Percentiles rank a stretch among this genome's conserved stretches.
Conservation (phyloP, 2,113 vertebrate species). For the Psettodes erumei region DNA sequence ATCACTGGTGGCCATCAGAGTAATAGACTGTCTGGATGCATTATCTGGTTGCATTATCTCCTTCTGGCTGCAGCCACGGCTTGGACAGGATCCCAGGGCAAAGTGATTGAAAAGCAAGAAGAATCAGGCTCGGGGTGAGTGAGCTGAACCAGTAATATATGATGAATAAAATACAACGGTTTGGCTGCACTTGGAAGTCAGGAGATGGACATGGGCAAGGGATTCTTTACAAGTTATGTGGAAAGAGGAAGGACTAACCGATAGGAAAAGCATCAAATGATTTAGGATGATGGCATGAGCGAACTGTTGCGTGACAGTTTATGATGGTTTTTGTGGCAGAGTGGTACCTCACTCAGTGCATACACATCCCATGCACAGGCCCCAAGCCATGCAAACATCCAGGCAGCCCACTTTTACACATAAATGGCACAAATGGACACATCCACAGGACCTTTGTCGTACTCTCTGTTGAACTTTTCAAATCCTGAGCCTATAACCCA, state of each 20-base stretch:
- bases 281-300: conserved; percentile 52
- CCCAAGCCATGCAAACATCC: conserved; percentile 25
- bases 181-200: conserved; percentile 25
- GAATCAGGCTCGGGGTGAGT: conserved; percentile 20
- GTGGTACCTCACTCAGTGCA: neutral
- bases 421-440: too few relatives aligned
- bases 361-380: conserved; percentile 18
- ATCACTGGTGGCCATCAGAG: conserved; percentile 68
- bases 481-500: conserved; percentile 28
- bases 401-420: conserved; percentile 13
- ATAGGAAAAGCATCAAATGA: conserved; percentile 44
- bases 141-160: conserved; percentile 27
- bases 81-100: conserved; percentile 70
- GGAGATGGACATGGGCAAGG: conserved; percentile 20
- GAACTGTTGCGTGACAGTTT: conserved; percentile 42
- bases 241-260: conserved; percentile 31
- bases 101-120: conserved; percentile 73
- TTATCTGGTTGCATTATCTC: conserved; percentile 71
- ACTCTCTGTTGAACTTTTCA: conserved; percentile 41
- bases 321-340: conserved; percentile 24
- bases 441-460: neutral
- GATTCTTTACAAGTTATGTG: conserved; percentile 27
- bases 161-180: conserved; percentile 62
- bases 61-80: conserved; percentile 28
- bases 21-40: conserved; percentile 72